These are phyloP conservation scores for Copsychus sechellarum DNA, from an alignment of 2,113 vertebrate genomes.

Conservation along the genomic window DNA sequence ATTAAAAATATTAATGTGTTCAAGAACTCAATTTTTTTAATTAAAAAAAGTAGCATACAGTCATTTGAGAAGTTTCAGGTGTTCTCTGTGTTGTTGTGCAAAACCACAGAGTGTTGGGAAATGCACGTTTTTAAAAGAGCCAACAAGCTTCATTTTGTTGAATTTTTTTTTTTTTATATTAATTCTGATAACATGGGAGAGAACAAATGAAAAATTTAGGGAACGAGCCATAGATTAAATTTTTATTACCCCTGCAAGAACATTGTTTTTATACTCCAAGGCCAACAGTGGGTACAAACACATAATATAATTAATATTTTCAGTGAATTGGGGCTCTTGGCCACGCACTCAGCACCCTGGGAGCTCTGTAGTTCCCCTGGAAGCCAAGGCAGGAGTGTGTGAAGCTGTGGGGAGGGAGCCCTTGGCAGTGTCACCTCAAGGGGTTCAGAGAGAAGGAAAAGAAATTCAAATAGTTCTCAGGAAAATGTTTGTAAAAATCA, in stretches of 20 bases:
- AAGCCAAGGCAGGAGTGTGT: background rate
- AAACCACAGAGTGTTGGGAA: background rate
- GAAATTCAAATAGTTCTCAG: background rate
- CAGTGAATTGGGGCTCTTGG: background rate
- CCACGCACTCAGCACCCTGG: background rate
- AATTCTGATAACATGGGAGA: background rate
- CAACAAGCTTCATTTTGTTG: background rate
- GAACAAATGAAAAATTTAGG: background rate
- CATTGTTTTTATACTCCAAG: background rate
- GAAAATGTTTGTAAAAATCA: background rate
- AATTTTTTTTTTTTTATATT: background rate
- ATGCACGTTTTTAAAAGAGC: background rate
- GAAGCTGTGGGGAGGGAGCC: background rate
- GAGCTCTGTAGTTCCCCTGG: background rate
- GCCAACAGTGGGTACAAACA: background rate
- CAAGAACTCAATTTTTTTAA: background rate
- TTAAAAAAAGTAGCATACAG: background rate
- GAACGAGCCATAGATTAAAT: background rate
- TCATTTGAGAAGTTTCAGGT: background rate
- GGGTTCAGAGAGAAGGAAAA: background rate
- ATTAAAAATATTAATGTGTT: background rate
- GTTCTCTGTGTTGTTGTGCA: background rate
- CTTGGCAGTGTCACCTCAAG: accelerated
- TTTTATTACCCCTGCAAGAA: background rate
- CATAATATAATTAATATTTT: background rate